Evolutionary conservation across 1,140 invertebrate species (phyloP), one percentile per base, ranked within the genome.

Genomic region (Holcopasites calliopsidis): DNA sequence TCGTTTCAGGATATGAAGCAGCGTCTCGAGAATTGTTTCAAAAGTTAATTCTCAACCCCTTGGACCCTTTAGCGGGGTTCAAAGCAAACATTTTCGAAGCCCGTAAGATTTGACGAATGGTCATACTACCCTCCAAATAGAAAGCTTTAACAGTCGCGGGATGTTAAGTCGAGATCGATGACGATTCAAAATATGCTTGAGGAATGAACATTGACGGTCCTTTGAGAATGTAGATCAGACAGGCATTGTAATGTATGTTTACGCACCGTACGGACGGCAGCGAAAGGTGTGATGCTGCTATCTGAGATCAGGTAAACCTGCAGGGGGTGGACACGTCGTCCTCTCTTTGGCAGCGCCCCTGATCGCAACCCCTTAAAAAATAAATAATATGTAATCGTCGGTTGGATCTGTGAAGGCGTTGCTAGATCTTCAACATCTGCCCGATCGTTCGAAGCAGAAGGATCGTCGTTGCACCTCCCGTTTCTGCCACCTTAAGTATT

Each of bases 341-440:
- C 55, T 70, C 73, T 83, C 79, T 79, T 83, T 57, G 70, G 54
- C 76, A 57, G 70, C 54, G 70, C 31, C 74, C 69, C 74, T 69
- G 76, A 87, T 85, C 82, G 79, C 81, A 88, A 89, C 87, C 86
- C 88, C 85, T 89, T 88, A 68, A 80, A 82, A 81, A 81, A 88
- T 88, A 88, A 89, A 89, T 89, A 88, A 87, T 70, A 65, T 72
- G 31, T 82, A 84, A 85, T 76, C 83, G 49, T 40, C 38, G 65
- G 62, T 77, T 68, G 40, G 77, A 88, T 88, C 88, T 79, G 64
- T 35, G 26, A 31, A 58, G 35, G 33, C 3, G 58, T 33, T 69
- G 69, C 40, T 62, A 21, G 42, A 50, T 68, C 60, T 77, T 65
- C 33, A 42, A 60, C 82, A 83, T 83, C 82, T 83, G 82, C 77